Conservation (phyloP, 2,888 invertebrate species). For the Drosophila anceps region DNA sequence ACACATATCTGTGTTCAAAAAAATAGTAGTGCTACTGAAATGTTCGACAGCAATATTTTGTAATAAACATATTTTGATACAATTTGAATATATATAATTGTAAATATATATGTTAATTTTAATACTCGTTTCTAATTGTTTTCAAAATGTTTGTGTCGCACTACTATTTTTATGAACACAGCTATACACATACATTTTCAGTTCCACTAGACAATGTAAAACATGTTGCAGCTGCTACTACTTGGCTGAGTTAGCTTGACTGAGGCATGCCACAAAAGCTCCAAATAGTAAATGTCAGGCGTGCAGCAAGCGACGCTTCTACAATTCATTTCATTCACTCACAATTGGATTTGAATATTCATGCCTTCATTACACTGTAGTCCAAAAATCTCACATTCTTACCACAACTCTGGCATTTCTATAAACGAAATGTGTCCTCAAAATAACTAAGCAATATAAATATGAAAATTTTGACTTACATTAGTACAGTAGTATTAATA, state of each 20-base stretch:
- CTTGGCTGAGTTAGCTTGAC: not conserved
- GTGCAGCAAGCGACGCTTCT: not conserved
- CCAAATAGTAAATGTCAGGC: not conserved
- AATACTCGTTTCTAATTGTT: no score
- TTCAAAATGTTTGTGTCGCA: no score
- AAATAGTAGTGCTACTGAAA: no score
- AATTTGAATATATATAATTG: no score
- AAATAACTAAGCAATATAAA: not conserved
- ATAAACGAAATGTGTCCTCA: not conserved
- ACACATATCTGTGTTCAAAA: no score
- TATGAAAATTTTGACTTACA: not conserved
- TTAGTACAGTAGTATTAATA: no score
- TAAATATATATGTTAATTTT: no score
- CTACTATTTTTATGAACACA: no score
- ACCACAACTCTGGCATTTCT: not conserved
- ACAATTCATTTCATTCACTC: not conserved
- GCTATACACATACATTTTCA: not conserved
- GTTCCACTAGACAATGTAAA: no score
- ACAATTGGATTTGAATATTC: not conserved
- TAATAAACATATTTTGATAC: no score
- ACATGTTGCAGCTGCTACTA: not conserved
- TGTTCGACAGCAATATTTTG: no score
- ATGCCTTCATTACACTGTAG: slow-evolving; percentile 1
- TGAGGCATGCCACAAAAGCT: not conserved
- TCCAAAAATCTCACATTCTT: not conserved